Evolutionary conservation across 2,888 invertebrate genomes (phyloP).

Genomic region (Agrotis segetum): DNA sequence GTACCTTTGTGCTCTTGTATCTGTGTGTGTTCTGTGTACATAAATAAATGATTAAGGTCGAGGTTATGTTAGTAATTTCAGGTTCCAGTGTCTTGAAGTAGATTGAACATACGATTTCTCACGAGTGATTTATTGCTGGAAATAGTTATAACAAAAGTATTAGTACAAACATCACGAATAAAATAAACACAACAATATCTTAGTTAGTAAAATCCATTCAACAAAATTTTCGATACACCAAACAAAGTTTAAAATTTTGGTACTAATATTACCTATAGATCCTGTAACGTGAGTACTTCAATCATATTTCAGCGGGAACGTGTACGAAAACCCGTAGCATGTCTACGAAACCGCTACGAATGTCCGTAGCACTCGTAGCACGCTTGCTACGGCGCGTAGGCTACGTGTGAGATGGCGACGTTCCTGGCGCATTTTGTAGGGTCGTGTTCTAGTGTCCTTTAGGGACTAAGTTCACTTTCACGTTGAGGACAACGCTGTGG

Average conservation of each 20-base stretch:
- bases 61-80: background rate
- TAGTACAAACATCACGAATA: background rate
- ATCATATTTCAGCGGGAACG: slow-evolving; percentile 3
- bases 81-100: background rate
- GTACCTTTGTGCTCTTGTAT: too few relatives aligned
- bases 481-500: slow-evolving; percentile 31
- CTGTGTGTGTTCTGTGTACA: too few relatives aligned
- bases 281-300: background rate
- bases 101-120: background rate
- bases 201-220: too few relatives aligned
- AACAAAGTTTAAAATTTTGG: background rate
- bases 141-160: background rate
- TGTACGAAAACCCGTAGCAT: slow-evolving; percentile 11
- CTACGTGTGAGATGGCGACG: slow-evolving; percentile 31
- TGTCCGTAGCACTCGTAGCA: slow-evolving; percentile 39
- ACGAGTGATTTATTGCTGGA: background rate
- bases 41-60: too few relatives aligned
- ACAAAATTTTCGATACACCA: too few relatives aligned
- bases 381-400: slow-evolving; percentile 19
- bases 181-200: background rate
- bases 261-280: background rate
- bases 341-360: slow-evolving; percentile 40
- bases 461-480: slow-evolving; percentile 46
- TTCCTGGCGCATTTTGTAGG: slow-evolving; percentile 36
- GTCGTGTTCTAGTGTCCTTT: slow-evolving; percentile 43